phyloP scores from a whole-genome alignment of 1,140 invertebrate species.

The Armadillidium nasatum region DNA sequence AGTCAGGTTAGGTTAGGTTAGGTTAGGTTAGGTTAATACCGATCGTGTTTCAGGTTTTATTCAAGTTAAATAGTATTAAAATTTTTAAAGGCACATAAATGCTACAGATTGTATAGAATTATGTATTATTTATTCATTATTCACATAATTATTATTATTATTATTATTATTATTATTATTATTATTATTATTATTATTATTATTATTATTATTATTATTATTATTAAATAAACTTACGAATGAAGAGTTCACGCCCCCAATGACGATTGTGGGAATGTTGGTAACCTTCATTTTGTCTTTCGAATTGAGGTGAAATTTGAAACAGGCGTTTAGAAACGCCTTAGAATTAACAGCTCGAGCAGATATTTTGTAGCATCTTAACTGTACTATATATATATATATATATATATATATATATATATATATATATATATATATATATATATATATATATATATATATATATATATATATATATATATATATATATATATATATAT shows the following conservation, averaged over 20 bases:
- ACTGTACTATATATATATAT: constrained; percentile 22
- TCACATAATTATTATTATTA: too few species aligned
- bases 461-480: constrained; percentile 21
- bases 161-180: too few species aligned
- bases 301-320: constrained; percentile 49
- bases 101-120: too few species aligned
- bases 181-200: too few species aligned
- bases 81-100: too few species aligned
- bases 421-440: constrained; percentile 17
- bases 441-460: constrained; percentile 18
- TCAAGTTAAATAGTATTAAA: too few species aligned
- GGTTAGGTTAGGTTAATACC: too few species aligned
- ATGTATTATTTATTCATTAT: too few species aligned
- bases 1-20: too few species aligned
- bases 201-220: too few species aligned
- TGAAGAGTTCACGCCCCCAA: constrained; percentile 63
- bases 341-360: constrained; percentile 74
- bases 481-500: constrained; percentile 13
- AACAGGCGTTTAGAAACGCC: constrained; percentile 75
- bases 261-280: constrained; percentile 55
- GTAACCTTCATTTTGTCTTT: constrained; percentile 44
- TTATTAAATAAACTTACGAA: constrained; percentile 54
- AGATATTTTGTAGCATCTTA: constrained; percentile 60
- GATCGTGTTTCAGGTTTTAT: too few species aligned
- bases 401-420: not conserved